These are phyloP conservation scores for Papilio helenus DNA, from an alignment of 1,140 invertebrate species.

Conservation along the genomic window DNA sequence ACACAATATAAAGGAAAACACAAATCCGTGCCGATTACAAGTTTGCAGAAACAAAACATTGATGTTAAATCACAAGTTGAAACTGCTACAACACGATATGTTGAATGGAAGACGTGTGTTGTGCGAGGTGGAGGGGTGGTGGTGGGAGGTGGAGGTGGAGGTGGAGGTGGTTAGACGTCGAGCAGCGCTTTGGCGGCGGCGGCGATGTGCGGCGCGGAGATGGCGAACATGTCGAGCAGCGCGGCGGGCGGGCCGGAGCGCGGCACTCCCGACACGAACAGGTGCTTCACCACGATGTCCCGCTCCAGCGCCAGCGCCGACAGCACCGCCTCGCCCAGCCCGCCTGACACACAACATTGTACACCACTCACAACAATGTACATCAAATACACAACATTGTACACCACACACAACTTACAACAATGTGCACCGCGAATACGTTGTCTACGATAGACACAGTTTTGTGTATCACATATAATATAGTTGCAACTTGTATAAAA, in stretches of 20 bases:
- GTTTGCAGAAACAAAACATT: background rate
- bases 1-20: slow-evolving; percentile 5
- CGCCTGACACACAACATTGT: slow-evolving; percentile 85
- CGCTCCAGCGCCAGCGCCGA: slow-evolving; percentile 89
- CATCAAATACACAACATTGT: no score
- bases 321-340: slow-evolving; percentile 97
- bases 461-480: no score
- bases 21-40: background rate
- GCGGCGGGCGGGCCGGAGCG: slow-evolving; percentile 94
- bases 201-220: slow-evolving; percentile 92
- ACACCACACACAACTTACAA: no score
- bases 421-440: no score
- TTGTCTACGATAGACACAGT: no score
- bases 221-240: slow-evolving; percentile 94
- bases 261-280: slow-evolving; percentile 94
- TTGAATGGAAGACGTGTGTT: slow-evolving; percentile 8
- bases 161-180: background rate
- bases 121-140: background rate
- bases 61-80: background rate
- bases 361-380: background rate
- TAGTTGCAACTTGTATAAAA: no score
- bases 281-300: slow-evolving; percentile 90
- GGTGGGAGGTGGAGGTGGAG: background rate
- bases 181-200: slow-evolving; percentile 87
- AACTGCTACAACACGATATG: background rate